Conservation (phyloP, 2,113 vertebrate genomes). For the Sphyrna mokarran region DNA sequence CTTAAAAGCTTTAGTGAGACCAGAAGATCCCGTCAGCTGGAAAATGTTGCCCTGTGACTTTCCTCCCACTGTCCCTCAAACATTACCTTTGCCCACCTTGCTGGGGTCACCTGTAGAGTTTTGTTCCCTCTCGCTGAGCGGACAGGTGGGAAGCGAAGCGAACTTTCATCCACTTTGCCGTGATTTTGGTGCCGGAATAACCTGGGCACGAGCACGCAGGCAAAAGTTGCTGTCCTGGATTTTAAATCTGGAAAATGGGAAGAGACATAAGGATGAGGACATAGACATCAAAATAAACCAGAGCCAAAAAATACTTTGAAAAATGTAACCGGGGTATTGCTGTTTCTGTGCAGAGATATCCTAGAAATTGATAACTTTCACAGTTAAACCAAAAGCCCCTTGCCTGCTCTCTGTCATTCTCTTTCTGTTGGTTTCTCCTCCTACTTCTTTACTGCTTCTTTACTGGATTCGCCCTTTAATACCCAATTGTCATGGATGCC, state of each 20-base stretch:
- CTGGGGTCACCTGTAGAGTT: not conserved
- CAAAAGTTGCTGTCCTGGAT: not conserved
- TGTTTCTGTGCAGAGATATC: not conserved
- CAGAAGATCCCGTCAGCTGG: too few species aligned
- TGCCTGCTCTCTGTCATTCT: too few species aligned
- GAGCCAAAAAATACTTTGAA: not conserved
- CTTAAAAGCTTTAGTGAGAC: too few species aligned
- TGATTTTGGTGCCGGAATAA: too few species aligned
- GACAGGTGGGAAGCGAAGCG: too few species aligned
- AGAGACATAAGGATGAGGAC: not conserved
- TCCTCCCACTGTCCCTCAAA: not conserved
- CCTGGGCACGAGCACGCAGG: not conserved
- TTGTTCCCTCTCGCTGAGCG: not conserved
- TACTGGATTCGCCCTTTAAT: too few species aligned
- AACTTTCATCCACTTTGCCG: not conserved
- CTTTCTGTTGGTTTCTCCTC: too few species aligned
- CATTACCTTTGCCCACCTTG: not conserved
- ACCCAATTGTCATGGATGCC: too few species aligned
- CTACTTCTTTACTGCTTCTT: too few species aligned
- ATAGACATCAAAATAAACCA: not conserved
- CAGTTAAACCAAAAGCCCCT: not conserved
- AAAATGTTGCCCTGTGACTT: not conserved
- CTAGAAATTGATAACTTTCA: not conserved
- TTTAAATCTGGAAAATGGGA: not conserved
- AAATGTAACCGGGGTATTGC: not conserved